Evolutionary conservation across 2,797 vertebrate species (phyloP).

Genomic region (Hozukius guyotensis): DNA sequence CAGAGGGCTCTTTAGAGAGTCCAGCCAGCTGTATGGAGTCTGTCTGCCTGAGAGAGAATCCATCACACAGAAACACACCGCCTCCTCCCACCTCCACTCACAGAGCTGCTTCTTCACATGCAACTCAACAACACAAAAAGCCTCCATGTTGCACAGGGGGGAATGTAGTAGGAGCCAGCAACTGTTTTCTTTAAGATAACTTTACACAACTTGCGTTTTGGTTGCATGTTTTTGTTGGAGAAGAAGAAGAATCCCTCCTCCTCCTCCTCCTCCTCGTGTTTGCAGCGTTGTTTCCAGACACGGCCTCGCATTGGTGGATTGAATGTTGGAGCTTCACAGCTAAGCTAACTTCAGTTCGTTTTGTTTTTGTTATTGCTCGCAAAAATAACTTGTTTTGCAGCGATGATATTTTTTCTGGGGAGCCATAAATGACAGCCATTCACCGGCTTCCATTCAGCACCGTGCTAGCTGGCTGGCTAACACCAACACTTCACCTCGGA

Average conservation of each 20-base stretch:
- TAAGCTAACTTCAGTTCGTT: slow-evolving; percentile 62
- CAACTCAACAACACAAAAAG: slow-evolving; percentile 81
- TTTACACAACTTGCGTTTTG: slow-evolving; percentile 21
- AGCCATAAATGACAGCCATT: slow-evolving; percentile 73
- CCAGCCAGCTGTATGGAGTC: slow-evolving; percentile 41
- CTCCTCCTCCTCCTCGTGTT: slow-evolving; percentile 5
- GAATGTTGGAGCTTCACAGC: slow-evolving; percentile 43
- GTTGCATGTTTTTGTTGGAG: slow-evolving; percentile 13
- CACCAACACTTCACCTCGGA: slow-evolving; percentile 59
- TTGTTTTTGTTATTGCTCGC: slow-evolving; percentile 2
- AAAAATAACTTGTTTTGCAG: slow-evolving; percentile 34
- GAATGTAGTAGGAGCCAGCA: slow-evolving; percentile 45
- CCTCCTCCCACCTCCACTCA: slow-evolving; percentile 72
- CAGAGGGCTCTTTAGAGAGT: slow-evolving; percentile 21
- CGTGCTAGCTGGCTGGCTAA: slow-evolving; percentile 75
- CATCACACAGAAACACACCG: slow-evolving; percentile 69
- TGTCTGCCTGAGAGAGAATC: slow-evolving; percentile 57
- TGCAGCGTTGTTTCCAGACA: slow-evolving; percentile 35
- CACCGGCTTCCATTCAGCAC: slow-evolving; percentile 55
- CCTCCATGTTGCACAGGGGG: slow-evolving; percentile 83
- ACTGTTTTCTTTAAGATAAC: slow-evolving; percentile 34
- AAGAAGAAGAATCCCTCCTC: neutral
- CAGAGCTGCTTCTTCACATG: slow-evolving; percentile 67
- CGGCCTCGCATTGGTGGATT: slow-evolving; percentile 59
- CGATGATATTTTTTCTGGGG: slow-evolving; percentile 46